Evolutionary conservation across 2,797 vertebrate genomes (phyloP).

Genomic region (Phalanger gymnotis): DNA sequence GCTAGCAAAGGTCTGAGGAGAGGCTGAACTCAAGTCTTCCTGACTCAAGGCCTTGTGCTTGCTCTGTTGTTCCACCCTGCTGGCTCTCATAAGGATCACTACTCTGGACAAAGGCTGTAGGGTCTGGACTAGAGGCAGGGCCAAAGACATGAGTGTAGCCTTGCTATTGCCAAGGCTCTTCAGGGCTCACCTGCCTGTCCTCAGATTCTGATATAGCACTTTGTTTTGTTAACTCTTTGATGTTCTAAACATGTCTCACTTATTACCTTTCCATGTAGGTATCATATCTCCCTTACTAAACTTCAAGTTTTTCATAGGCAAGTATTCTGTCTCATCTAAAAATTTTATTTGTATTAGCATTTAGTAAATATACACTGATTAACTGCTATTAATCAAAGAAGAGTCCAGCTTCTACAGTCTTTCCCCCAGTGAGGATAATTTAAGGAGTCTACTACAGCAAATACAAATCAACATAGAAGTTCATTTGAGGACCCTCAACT

Average conservation of each 20-base stretch:
- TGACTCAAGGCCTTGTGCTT: not conserved
- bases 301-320: not conserved
- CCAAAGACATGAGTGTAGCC: not conserved
- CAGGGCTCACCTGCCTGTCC: not conserved
- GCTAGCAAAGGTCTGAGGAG: not conserved
- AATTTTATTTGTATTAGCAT: not conserved
- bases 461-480: slow-evolving; percentile 72
- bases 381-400: not conserved
- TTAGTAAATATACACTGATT: not conserved
- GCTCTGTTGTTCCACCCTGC: not conserved
- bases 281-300: not conserved
- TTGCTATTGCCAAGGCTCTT: not conserved
- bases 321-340: not conserved
- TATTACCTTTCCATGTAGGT: not conserved
- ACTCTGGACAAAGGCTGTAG: not conserved
- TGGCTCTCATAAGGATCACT: not conserved
- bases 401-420: slow-evolving; percentile 45
- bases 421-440: slow-evolving; percentile 45
- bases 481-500: slow-evolving; percentile 82
- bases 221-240: not conserved
- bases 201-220: not conserved
- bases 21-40: not conserved
- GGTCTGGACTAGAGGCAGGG: not conserved
- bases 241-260: not conserved
- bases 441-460: slow-evolving; percentile 68